Evolutionary conservation across 2,797 vertebrate species (phyloP).

Genomic region (Poecilia wingei): DNA sequence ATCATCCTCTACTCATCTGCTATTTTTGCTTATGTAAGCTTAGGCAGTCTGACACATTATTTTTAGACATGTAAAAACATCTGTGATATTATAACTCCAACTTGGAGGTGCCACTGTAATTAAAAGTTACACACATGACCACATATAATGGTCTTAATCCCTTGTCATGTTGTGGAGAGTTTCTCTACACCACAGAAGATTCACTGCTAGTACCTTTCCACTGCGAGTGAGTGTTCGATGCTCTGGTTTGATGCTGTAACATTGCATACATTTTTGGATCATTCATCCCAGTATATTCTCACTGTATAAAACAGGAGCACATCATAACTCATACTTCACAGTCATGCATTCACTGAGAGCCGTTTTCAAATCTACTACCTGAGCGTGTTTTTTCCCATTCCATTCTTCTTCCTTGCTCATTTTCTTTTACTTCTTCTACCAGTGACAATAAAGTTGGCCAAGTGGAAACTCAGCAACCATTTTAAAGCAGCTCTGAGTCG

Average conservation of each 20-base stretch:
- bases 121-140: not conserved
- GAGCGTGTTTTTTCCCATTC: not conserved
- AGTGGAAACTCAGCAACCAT: conserved; percentile 44
- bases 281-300: not conserved
- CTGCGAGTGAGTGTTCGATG: too few species aligned
- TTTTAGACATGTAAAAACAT: not conserved
- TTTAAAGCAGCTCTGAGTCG: conserved; percentile 49
- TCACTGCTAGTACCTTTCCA: not conserved
- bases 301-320: not conserved
- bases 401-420: not conserved
- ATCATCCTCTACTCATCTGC: not conserved
- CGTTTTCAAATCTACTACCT: not conserved
- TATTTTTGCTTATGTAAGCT: not conserved
- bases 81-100: not conserved
- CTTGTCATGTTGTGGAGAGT: not conserved
- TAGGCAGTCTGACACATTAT: not conserved
- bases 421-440: conserved; percentile 7
- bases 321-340: not conserved
- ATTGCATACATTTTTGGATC: not conserved
- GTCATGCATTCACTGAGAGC: not conserved
- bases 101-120: not conserved
- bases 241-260: not conserved
- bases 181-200: not conserved
- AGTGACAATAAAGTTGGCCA: conserved; percentile 56
- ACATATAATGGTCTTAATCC: too few species aligned